Evolutionary conservation across 2,888 invertebrate genomes (phyloP).

Genomic region (Apeira syringaria): DNA sequence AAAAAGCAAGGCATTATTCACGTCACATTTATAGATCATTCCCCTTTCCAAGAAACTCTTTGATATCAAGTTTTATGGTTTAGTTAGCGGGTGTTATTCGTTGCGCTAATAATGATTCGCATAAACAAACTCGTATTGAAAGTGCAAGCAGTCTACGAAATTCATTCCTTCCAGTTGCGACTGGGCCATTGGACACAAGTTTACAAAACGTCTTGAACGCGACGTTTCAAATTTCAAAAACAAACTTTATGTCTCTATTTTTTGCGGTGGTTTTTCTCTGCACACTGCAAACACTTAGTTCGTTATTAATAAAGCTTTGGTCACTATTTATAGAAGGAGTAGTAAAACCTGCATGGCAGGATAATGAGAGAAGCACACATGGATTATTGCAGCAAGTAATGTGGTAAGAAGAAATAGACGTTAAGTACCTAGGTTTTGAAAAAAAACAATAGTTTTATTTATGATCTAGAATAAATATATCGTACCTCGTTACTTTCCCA

Average conservation of each 20-base stretch:
- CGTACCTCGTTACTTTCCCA: too few relatives aligned
- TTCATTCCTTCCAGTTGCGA: constrained; percentile 68
- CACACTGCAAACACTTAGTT: constrained; percentile 24
- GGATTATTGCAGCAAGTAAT: constrained; percentile 53
- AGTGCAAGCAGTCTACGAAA: constrained; percentile 74
- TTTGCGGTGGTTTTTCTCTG: constrained; percentile 37
- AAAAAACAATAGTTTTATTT: too few relatives aligned
- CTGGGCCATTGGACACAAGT: constrained; percentile 58
- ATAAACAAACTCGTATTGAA: constrained; percentile 64
- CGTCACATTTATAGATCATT: constrained; percentile 28
- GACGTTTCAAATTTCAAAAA: constrained; percentile 22
- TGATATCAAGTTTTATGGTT: constrained; percentile 34
- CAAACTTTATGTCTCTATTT: constrained; percentile 26
- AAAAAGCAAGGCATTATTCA: constrained; percentile 24
- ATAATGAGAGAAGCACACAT: constrained; percentile 63
- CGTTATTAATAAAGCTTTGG: constrained; percentile 33
- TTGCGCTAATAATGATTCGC: constrained; percentile 49
- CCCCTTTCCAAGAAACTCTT: constrained; percentile 36
- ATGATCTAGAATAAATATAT: too few relatives aligned
- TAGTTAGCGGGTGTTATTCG: constrained; percentile 40
- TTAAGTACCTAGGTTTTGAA: too few relatives aligned
- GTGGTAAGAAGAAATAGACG: too few relatives aligned
- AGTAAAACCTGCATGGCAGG: constrained; percentile 72
- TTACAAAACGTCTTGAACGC: constrained; percentile 27
- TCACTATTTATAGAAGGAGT: constrained; percentile 72